These are phyloP conservation scores for Micrastur ruficollis DNA, from an alignment of 2,797 vertebrate species.

Conservation along the genomic window DNA sequence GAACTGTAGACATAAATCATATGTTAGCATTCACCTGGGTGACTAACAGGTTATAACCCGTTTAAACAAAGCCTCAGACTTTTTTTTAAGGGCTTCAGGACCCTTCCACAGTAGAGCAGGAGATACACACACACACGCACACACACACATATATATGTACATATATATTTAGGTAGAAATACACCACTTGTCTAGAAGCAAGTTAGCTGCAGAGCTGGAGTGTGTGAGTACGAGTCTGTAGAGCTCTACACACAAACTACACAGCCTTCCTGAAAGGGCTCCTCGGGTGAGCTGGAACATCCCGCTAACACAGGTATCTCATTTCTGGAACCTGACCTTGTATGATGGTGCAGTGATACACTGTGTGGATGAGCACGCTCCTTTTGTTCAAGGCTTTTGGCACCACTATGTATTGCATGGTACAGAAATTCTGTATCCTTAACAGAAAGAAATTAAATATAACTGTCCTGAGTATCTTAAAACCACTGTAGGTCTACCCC, in stretches of 20 bases:
- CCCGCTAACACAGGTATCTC: not conserved
- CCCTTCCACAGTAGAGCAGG: not conserved
- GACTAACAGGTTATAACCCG: not conserved
- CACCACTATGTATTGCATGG: not conserved
- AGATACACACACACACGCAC: not conserved
- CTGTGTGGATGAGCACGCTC: fast-evolving
- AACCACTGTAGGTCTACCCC: not conserved
- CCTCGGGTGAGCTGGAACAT: not conserved
- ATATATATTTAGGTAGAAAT: not conserved
- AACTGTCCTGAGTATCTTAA: not conserved
- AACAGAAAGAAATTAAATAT: not conserved
- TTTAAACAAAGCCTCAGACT: not conserved
- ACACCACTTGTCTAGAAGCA: not conserved
- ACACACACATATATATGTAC: too few relatives aligned
- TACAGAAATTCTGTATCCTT: not conserved
- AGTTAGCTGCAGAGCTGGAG: not conserved
- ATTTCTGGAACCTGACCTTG: not conserved
- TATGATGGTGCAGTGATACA: not conserved
- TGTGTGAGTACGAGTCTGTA: not conserved
- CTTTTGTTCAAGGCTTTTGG: not conserved
- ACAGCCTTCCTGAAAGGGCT: not conserved
- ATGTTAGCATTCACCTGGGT: not conserved
- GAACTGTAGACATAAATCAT: not conserved
- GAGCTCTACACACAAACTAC: not conserved
- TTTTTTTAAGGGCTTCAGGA: not conserved